Evolutionary conservation across 2,888 invertebrate genomes (phyloP).

Genomic region (Nymphalis c-album): DNA sequence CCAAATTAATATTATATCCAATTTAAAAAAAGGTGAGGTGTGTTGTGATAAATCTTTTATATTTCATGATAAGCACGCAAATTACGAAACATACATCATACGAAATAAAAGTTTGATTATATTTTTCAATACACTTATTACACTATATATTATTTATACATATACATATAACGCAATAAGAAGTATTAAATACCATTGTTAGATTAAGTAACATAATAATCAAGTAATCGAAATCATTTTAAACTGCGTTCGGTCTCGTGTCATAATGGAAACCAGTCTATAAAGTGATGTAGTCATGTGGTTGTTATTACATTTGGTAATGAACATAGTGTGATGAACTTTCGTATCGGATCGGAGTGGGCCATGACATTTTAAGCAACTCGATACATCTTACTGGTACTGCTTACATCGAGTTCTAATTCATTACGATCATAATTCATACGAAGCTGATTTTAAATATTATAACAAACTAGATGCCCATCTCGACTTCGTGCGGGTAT

Average conservation of each 20-base stretch:
- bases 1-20: too few species aligned
- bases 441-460: neutral
- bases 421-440: constrained; percentile 17
- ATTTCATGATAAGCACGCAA: too few species aligned
- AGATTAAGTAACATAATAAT: constrained; percentile 7
- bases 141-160: too few species aligned
- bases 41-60: too few species aligned
- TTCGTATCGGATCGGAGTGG: constrained; percentile 63
- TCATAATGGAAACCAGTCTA: constrained; percentile 61
- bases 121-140: neutral
- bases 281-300: constrained; percentile 75
- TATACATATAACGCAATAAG: neutral
- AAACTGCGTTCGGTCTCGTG: constrained; percentile 45
- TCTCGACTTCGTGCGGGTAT: too few species aligned
- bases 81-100: too few species aligned
- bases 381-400: constrained; percentile 54
- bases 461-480: constrained; percentile 16
- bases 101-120: too few species aligned
- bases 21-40: too few species aligned
- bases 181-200: neutral
- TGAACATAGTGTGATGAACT: constrained; percentile 76
- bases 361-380: constrained; percentile 71
- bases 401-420: constrained; percentile 29
- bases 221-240: constrained; percentile 8
- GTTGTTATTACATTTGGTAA: constrained; percentile 72